Base-by-base conservation (phyloP, 2,797 vertebrate genomes). In the Acipenser oxyrinchus region DNA sequence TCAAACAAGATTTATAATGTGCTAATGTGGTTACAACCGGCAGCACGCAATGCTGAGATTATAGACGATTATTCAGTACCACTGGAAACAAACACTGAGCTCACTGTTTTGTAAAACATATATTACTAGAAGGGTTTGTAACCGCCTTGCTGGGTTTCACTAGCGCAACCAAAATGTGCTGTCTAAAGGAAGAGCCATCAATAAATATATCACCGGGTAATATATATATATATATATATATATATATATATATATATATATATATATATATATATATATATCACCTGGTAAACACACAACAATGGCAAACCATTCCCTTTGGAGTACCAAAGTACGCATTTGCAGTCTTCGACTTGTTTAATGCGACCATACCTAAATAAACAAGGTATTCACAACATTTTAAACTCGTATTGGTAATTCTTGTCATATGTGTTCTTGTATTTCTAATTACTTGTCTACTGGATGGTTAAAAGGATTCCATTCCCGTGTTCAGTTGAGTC, bases 381-480 rank as follows among this genome's bases (percentile, higher is more conserved):
- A 58, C 55, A n/a, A 69, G 68, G 51, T 68, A 72, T 51, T 72
- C 62, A 53, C 66, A 49, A 62, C 13, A 62, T 61, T n/a, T 63
- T 18, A 60, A 53, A 8, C 37, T 51, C 62, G 49, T 60, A 15
- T 60, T 53, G 12, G 18, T 11, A 18, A 6, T 37, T 37, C 3
- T 37, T 61, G 48, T 23, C 10, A 12, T 65, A 49, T 64, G 66
- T 66, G 68, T 72, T 70, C 60, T 66, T 69, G 72, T 59, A 69
- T 67, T 58, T 51, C 66, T 52, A 58, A 23, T 37, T 52, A 66
- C 55, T 52, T 53, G 23, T 53, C 64, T 53, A 52, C 64, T 66
- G 51, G 52, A 11, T 8, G 51, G 48, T 66, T 52, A 37, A 37
- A 37, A 37, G 37, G 37, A 37, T 37, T 37, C 3, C 37, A 37